Base-by-base conservation (phyloP, 1,140 invertebrate genomes). In the Drosophila kikkawai region DNA sequence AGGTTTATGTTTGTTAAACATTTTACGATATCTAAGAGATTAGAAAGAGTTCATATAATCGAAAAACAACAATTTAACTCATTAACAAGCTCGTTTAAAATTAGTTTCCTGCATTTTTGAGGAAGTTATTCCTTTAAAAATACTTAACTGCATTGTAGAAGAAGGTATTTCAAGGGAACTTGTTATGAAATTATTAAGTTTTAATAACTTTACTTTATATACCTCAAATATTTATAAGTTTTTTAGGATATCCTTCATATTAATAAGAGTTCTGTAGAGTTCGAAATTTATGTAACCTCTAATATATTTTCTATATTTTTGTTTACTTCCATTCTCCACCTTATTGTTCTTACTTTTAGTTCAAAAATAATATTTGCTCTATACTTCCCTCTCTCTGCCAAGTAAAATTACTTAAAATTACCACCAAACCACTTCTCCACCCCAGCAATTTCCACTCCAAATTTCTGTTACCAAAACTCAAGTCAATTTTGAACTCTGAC, bases 381-480 rank as follows among this genome's bases (percentile, higher is more conserved):
- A 4, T 34, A 34, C 4, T 22, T 26, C 7, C 34, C n/a, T 0
- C 5, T n/a, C 1, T 13, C 5, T 11, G 13, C 36, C 12, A 32
- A 37, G 5, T 15, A 4, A 64, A 58, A 63, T 39, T 47, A 39
- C 45, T 41, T 7, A n/a, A n/a, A 50, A 67, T 69, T 36, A 67
- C 8, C 19, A 6, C n/a, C 4, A 29, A 29, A 19, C 22, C 9
- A 44, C n/a, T 12, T 15, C 19, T 34, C 2, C 19, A 3, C 19
- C 17, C 34, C 19, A 39, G 13, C 34, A 55, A 55, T 36, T 55
- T 55, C 19, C 13, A 55, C 4, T 15, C 19, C 13, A 37, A 55
- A 55, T 22, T 55, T 37, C 12, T 55, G 34, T 11, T 53, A 13
- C 66, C 37, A 32, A 22, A 44, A 65, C 32, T 66, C 45, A 34